Percentiles rank a stretch among this genome's conserved stretches.
phyloP scores from a whole-genome alignment of 2,113 vertebrate species.

The Solea senegalensis region DNA sequence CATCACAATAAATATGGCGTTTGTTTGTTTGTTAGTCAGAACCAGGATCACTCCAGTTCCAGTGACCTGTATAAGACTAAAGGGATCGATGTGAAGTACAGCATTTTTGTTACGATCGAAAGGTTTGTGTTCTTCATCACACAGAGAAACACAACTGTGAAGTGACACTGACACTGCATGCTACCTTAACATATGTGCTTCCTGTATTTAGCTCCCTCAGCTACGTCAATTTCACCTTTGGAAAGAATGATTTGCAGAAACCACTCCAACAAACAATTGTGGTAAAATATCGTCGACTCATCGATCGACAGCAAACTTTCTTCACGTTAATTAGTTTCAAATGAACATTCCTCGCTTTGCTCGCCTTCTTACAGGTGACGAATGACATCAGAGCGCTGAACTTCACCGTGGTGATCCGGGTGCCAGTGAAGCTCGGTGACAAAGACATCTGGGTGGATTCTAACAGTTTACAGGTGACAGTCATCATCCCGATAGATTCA shows the following conservation, averaged over 20 bases:
- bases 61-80: slow-evolving; percentile 48
- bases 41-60: slow-evolving; percentile 22
- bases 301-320: neutral
- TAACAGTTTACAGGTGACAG: slow-evolving; percentile 46
- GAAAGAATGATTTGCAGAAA: slow-evolving; percentile 63
- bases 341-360: neutral
- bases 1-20: neutral
- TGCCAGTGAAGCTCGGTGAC: slow-evolving; percentile 75
- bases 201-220: slow-evolving; percentile 75
- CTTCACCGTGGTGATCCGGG: slow-evolving; percentile 75
- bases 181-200: neutral
- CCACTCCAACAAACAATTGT: slow-evolving; percentile 69
- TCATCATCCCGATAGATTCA: neutral
- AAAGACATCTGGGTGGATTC: slow-evolving; percentile 77
- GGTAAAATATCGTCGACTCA: slow-evolving; percentile 55
- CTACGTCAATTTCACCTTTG: slow-evolving; percentile 81
- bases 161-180: neutral
- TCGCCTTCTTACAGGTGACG: slow-evolving; percentile 70
- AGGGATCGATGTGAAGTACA: slow-evolving; percentile 75
- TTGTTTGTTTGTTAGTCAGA: slow-evolving; percentile 66
- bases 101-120: slow-evolving; percentile 72
- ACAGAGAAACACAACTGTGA: neutral
- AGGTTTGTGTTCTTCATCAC: slow-evolving; percentile 63
- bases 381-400: slow-evolving; percentile 73
- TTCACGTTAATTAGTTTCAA: neutral